A percentile compares a stretch with the other conserved stretches of the same genome.
These are phyloP conservation scores for Epinephelus fuscoguttatus DNA, from an alignment of 2,113 vertebrate species.

Conservation along the genomic window DNA sequence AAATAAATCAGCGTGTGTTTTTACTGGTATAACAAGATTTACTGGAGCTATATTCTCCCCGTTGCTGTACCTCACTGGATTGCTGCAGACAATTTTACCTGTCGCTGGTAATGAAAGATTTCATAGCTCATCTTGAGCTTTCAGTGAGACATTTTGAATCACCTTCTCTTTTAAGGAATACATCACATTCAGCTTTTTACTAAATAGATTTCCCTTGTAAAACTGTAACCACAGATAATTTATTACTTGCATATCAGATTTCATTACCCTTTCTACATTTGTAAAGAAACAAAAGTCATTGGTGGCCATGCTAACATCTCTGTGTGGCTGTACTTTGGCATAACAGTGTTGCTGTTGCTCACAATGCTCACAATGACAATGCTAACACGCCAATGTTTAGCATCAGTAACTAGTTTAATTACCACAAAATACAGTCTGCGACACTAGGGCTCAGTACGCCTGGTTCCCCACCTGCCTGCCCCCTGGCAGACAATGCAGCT, in stretches of 20 bases:
- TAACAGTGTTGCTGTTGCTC: not conserved
- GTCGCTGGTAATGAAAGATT: conserved; percentile 28
- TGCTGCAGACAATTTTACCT: conserved; percentile 9
- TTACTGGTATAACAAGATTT: conserved; percentile 38
- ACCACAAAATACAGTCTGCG: no score
- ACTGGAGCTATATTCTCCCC: conserved; percentile 22
- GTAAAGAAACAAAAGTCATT: not conserved
- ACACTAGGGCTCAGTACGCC: no score
- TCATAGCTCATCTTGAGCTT: conserved; percentile 21
- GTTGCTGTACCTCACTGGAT: conserved; percentile 6
- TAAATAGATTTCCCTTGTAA: not conserved
- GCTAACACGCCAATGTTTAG: not conserved
- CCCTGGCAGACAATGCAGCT: no score
- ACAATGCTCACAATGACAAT: not conserved
- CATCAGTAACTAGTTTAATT: not conserved
- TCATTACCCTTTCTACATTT: not conserved
- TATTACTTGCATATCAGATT: not conserved
- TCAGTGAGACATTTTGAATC: not conserved
- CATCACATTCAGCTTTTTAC: not conserved
- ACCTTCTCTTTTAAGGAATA: not conserved
- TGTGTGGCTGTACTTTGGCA: not conserved
- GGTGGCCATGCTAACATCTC: not conserved
- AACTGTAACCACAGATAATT: not conserved
- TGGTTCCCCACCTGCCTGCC: no score
- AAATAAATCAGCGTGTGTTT: conserved; percentile 48